Base-by-base conservation (phyloP, 37 sponge, comb jelly and placozoan species). In the Cliona cf. orientalis region DNA sequence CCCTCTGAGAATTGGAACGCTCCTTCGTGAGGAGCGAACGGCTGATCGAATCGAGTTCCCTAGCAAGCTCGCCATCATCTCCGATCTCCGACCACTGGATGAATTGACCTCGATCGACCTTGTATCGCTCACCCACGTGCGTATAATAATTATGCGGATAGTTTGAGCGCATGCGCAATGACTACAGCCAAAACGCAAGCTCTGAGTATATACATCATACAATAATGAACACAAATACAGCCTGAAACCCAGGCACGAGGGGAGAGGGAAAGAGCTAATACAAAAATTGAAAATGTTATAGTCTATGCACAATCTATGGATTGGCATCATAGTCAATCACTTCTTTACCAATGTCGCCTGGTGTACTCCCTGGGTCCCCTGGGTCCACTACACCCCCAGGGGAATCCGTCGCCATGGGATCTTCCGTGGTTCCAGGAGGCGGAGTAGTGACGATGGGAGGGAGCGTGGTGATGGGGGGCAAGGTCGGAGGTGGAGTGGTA, bases 11-110 rank as follows among this genome's bases (percentile, higher is more conserved):
- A 7, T 5, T 19, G 39, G 14, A 5, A 31, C 31, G 5, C 26
- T 32, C 28, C 76, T 34, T 9, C n/a, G n/a, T n/a, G n/a, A n/a
- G n/a, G 59, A 75, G 17, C 41, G 76, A 36, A 58, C 28, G 36
- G 61, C 76, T 19, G 36, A 60, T 14, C 62, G 76, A 60, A 19
- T 42, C 42, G 63, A 61, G 26, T 5, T 22, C 23, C 63, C 49
- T n/a, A 42, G 28, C 72, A 58, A 35, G 42, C 76, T 59, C 2
- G 76, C 23, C 60, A 60, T 60, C 76, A 68, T 34, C 36, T 68
- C 23, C 14, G 7, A 41, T 62, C n/a, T 28, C n/a, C n/a, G n/a
- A n/a, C n/a, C n/a, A n/a, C n/a, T n/a, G n/a, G n/a, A n/a, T n/a
- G n/a, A n/a, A n/a, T n/a, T n/a, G n/a, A n/a, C n/a, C 31, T 62